These are phyloP conservation scores for Helogale parvula DNA, from an alignment of 2,113 vertebrate genomes.

Conservation along the genomic window DNA sequence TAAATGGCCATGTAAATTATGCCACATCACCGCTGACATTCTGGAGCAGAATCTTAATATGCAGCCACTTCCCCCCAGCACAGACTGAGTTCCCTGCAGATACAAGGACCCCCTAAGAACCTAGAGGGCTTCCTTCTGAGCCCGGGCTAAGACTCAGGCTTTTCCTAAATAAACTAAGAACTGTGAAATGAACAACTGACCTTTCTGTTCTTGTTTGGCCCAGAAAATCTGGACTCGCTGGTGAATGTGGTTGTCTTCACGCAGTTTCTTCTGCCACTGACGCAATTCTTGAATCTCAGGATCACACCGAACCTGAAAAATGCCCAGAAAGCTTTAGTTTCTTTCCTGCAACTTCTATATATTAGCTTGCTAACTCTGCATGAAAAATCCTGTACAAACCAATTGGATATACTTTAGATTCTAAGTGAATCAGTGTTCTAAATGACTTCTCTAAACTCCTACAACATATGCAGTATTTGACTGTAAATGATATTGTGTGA, in stretches of 20 bases:
- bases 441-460: neutral
- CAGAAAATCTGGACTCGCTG: slow-evolving; percentile 90
- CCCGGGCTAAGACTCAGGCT: neutral
- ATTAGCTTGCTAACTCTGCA: neutral
- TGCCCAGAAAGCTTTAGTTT: neutral
- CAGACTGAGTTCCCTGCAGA: neutral
- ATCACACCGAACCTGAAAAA: slow-evolving; percentile 88
- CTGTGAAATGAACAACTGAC: slow-evolving; percentile 78
- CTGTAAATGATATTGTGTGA: neutral
- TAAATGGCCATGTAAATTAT: neutral
- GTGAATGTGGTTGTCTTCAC: slow-evolving; percentile 88
- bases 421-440: neutral
- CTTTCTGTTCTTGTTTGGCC: slow-evolving; percentile 90
- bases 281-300: slow-evolving; percentile 93
- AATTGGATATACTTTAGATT: neutral
- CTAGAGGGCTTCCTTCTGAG: neutral
- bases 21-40: neutral
- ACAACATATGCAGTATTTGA: neutral
- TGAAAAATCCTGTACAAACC: neutral
- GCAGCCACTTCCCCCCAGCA: neutral
- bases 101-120: neutral
- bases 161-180: neutral
- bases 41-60: neutral
- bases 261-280: slow-evolving; percentile 93
- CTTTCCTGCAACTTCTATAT: neutral